A percentile compares a stretch with the other conserved stretches of the same genome.
Conservation (phyloP, 2,113 vertebrate species). For the Tragelaphus buxtoni region DNA sequence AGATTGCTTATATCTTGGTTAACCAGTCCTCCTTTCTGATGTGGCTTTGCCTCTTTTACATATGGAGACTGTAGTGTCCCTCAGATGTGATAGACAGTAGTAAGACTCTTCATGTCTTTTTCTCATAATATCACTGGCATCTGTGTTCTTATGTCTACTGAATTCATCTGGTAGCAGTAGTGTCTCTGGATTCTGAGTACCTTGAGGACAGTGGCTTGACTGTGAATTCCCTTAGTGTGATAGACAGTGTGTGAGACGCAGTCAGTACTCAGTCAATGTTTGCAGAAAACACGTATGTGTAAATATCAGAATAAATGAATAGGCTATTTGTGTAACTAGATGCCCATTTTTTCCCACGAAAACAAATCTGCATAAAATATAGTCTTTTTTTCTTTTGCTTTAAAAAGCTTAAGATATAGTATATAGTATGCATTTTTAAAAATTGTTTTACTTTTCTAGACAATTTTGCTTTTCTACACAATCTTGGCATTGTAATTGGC, state of each 20-base stretch:
- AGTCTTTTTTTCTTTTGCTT: neutral
- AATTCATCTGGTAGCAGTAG: neutral
- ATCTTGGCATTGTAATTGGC: neutral
- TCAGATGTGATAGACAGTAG: neutral
- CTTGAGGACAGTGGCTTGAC: neutral
- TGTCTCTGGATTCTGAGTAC: neutral
- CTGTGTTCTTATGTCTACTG: neutral
- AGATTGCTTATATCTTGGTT: neutral
- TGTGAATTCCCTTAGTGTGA: neutral
- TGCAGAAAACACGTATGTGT: neutral
- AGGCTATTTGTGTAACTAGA: neutral
- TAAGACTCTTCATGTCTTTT: neutral
- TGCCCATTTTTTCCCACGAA: neutral
- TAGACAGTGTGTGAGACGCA: neutral
- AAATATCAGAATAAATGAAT: neutral
- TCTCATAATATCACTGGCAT: neutral
- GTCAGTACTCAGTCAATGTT: neutral
- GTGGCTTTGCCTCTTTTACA: neutral
- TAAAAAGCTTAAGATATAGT: neutral
- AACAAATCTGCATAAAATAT: neutral
- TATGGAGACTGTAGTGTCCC: neutral
- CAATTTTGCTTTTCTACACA: neutral
- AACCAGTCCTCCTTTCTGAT: neutral
- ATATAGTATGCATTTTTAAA: neutral
- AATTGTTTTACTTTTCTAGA: neutral